Evolutionary conservation across 1,140 invertebrate genomes (phyloP).

Genomic region (Drosophila sp.): DNA sequence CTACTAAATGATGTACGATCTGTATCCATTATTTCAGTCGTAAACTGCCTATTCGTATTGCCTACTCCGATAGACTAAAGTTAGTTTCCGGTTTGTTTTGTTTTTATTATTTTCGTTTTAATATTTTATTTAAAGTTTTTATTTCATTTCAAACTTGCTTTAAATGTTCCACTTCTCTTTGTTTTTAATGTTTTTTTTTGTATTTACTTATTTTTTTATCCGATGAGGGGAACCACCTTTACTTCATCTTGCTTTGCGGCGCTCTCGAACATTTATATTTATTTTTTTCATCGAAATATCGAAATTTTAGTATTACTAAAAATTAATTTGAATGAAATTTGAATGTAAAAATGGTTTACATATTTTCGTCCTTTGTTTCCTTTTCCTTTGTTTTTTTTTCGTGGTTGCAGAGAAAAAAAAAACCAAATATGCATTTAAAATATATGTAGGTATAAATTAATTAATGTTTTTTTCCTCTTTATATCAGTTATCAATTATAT

Average conservation of each 20-base stretch:
- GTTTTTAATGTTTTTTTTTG: conserved; percentile 14
- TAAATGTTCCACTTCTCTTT: conserved; percentile 60
- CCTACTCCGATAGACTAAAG: conserved; percentile 16
- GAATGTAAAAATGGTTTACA: conserved; percentile 79
- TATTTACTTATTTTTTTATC: conserved; percentile 15
- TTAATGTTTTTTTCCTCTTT: conserved; percentile 42
- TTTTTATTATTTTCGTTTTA: conserved; percentile 57
- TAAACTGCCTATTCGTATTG: not conserved
- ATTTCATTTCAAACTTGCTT: conserved; percentile 78
- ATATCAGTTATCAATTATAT: conserved; percentile 76
- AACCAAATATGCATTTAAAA: conserved; percentile 72
- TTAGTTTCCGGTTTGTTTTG: conserved; percentile 26
- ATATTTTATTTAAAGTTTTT: conserved; percentile 81
- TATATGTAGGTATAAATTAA: conserved; percentile 73
- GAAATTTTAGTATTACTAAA: conserved; percentile 79
- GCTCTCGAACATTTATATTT: conserved; percentile 16
- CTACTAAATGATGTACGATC: too few species aligned
- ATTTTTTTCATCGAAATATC: conserved; percentile 46
- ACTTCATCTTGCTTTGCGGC: conserved; percentile 14
- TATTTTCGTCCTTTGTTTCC: conserved; percentile 51
- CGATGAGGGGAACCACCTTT: not conserved
- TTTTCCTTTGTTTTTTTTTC: conserved; percentile 46
- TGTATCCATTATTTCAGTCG: too few species aligned
- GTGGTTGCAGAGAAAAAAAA: conserved; percentile 66
- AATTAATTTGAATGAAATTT: conserved; percentile 79